These are phyloP conservation scores for Callyntrura sp. DNA, from an alignment of 2,888 invertebrate species.

Conservation along the genomic window DNA sequence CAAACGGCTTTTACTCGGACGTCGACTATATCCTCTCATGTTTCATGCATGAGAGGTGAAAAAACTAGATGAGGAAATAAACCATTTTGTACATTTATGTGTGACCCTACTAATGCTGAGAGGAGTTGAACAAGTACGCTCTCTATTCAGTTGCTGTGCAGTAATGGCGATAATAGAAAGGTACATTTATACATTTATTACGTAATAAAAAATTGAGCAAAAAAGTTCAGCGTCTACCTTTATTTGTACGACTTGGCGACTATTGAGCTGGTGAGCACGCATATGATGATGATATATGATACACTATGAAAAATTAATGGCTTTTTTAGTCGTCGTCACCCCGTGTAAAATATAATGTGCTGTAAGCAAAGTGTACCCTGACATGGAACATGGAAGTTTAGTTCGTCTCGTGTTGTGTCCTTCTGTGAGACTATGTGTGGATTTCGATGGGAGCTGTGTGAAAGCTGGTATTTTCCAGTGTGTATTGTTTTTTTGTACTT, in stretches of 20 bases:
- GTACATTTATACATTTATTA: slow-evolving; percentile 7
- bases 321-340: slow-evolving; percentile 70
- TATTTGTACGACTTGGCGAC: too few species aligned
- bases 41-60: slow-evolving; percentile 66
- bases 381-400: slow-evolving; percentile 50
- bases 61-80: slow-evolving; percentile 57
- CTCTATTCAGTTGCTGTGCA: slow-evolving; percentile 44
- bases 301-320: slow-evolving; percentile 60
- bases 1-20: slow-evolving; percentile 8
- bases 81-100: slow-evolving; percentile 39
- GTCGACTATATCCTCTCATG: slow-evolving; percentile 45
- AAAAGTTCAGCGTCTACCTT: not conserved
- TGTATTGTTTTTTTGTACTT: not conserved
- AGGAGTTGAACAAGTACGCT: not conserved
- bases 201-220: not conserved
- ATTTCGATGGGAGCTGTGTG: too few species aligned
- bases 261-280: too few species aligned
- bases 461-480: too few species aligned
- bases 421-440: not conserved
- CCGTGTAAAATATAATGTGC: slow-evolving; percentile 51
- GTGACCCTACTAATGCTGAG: not conserved
- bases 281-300: not conserved
- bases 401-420: slow-evolving; percentile 32
- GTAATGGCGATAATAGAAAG: slow-evolving; percentile 45
- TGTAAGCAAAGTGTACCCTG: slow-evolving; percentile 38